phyloP scores from a whole-genome alignment of 2,888 invertebrate genomes.

The Drosophila mulleri region DNA sequence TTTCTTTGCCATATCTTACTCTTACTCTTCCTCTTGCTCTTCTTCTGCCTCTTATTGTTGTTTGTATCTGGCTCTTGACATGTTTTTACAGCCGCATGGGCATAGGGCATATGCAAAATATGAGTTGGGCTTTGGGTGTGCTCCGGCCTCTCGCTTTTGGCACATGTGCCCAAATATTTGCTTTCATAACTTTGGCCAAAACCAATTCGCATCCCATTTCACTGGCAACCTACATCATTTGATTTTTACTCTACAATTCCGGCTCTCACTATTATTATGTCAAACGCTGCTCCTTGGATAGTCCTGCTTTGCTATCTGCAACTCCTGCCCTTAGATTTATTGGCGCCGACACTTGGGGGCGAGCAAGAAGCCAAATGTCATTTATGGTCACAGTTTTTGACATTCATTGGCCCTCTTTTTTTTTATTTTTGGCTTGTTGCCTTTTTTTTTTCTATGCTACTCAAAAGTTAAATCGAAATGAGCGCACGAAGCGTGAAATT shows the following conservation, averaged over 20 bases:
- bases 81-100: slow-evolving; percentile 32
- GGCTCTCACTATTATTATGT: slow-evolving; percentile 36
- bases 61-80: slow-evolving; percentile 36
- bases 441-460: slow-evolving; percentile 25
- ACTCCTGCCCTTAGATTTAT: slow-evolving; percentile 57
- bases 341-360: slow-evolving; percentile 42
- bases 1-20: slow-evolving; percentile 26
- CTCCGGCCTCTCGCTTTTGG: background rate
- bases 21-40: background rate
- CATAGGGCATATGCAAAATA: slow-evolving; percentile 49
- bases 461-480: slow-evolving; percentile 78
- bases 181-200: slow-evolving; percentile 58
- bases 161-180: slow-evolving; percentile 65
- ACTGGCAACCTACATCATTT: slow-evolving; percentile 18
- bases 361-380: slow-evolving; percentile 41
- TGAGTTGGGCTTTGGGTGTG: slow-evolving; percentile 29
- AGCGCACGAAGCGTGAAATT: slow-evolving; percentile 80
- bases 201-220: slow-evolving; percentile 2
- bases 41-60: background rate
- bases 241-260: slow-evolving; percentile 29
- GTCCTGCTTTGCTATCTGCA: slow-evolving; percentile 26
- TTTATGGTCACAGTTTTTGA: slow-evolving; percentile 75
- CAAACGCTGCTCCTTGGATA: background rate
- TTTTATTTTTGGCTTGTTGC: background rate
- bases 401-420: slow-evolving; percentile 68